Base-by-base conservation (phyloP, 2,113 vertebrate species). In the Ovis canadensis region DNA sequence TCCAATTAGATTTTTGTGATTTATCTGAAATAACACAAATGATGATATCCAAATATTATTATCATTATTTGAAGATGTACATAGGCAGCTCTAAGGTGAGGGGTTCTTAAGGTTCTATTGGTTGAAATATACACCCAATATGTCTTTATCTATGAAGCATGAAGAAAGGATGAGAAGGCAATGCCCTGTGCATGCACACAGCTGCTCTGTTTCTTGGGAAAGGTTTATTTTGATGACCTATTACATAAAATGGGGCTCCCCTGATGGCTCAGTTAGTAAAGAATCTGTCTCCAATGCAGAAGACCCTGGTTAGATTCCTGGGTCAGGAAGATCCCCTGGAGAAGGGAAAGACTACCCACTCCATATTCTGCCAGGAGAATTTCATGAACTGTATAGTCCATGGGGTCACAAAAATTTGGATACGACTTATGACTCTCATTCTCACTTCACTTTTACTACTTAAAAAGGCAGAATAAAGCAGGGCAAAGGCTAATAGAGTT, bases 1-100 rank as follows among this genome's bases (percentile, higher is more conserved):
- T 92, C 94, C 67, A 85, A 62, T 81, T 81, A 81, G 31, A 67
- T 54, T 36, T 93, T 57, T 92, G 25, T 50, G 31, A 96, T 25
- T 89, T 91, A 52, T 60, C 36, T 60, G 31, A 83, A 84, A 71
- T 71, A 60, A 92, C 19, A 74, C 17, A 40, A 74, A 60, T 60
- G 60, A 91, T 50, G 23, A 85, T 43, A 29, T 59, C 45, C 40
- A 54, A 23, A 80, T 71, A 54, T 60, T 59, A 84, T 40, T 67
- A 84, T 48, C 83, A 84, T 45, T 87, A 85, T 6, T 36, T 40
- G 6, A 14, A 89, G 43, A 48, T 23, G 16, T 96, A 88, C 71
- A 80, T 40, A 85, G 27, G n/a, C n/a, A 85, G n/a, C 4, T 31
- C 13, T 50, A 57, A 57, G 31, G 14, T 80, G 6, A 88, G 17